phyloP scores from a whole-genome alignment of 1,140 invertebrate genomes.

The Brachionus sp. region DNA sequence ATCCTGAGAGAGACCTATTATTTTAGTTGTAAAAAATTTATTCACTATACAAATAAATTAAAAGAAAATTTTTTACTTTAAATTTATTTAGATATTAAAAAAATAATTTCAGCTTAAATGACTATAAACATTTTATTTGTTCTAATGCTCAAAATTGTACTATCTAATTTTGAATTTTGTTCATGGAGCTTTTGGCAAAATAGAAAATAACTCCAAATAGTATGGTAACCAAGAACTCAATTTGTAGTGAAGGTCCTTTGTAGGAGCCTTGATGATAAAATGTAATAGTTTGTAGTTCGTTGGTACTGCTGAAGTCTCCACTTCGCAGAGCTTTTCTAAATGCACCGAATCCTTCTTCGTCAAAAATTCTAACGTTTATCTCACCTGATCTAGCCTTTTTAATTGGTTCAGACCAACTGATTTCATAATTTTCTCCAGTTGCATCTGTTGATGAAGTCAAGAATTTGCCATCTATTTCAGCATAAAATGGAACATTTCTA shows the following conservation, averaged over 20 bases:
- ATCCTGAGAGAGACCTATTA: too few species aligned
- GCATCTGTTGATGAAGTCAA: constrained; percentile 25
- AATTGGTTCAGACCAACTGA: neutral
- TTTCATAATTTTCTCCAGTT: constrained; percentile 22
- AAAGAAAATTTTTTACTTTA: too few species aligned
- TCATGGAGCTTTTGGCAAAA: neutral
- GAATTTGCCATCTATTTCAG: constrained; percentile 16
- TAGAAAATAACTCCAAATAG: constrained; percentile 35
- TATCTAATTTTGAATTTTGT: constrained; percentile 29
- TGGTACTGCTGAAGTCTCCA: constrained; percentile 14
- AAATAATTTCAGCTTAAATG: neutral
- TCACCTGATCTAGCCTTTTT: constrained; percentile 20
- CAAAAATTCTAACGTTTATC: constrained; percentile 5
- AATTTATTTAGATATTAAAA: too few species aligned
- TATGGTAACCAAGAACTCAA: constrained; percentile 5
- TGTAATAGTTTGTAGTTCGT: neutral
- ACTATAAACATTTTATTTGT: neutral
- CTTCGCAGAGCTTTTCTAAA: constrained; percentile 38
- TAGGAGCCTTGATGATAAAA: constrained; percentile 32
- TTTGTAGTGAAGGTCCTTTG: constrained; percentile 24
- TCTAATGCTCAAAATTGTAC: neutral
- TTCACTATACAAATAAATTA: too few species aligned
- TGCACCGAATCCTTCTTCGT: constrained; percentile 19
- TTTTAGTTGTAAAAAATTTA: too few species aligned
- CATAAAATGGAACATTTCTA: constrained; percentile 21